These are phyloP conservation scores for Anser cygnoides DNA, from an alignment of 2,113 vertebrate genomes.

Conservation along the genomic window DNA sequence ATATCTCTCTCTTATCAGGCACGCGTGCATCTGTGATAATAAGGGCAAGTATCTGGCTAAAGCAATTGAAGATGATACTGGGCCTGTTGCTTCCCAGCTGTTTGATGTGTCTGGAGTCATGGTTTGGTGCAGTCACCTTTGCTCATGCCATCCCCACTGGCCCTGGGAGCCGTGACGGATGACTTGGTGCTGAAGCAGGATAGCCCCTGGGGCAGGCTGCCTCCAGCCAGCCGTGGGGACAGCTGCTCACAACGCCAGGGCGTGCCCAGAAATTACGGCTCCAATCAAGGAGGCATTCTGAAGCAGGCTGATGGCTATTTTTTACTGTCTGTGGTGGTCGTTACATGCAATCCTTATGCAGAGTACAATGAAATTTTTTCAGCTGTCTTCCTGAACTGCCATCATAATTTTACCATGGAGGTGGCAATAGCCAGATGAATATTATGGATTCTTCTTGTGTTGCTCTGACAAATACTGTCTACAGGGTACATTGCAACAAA, in stretches of 20 bases:
- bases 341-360: fast-evolving
- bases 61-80: fast-evolving
- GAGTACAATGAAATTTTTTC: neutral
- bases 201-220: fast-evolving
- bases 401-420: neutral
- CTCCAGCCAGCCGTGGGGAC: neutral
- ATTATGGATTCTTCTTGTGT: constrained; percentile 20
- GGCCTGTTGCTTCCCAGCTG: neutral
- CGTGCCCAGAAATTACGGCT: fast-evolving
- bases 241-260: neutral
- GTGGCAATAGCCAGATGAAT: neutral
- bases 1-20: neutral
- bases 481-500: constrained; percentile 43
- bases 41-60: neutral
- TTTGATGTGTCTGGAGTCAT: neutral
- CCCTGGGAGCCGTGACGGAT: neutral
- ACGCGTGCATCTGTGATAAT: neutral
- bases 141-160: fast-evolving
- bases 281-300: fast-evolving
- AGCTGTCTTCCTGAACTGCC: neutral
- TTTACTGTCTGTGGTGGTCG: fast-evolving
- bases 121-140: fast-evolving
- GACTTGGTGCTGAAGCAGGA: fast-evolving
- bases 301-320: neutral
- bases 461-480: constrained; percentile 43